Conservation (phyloP, 2,113 vertebrate species). For the Lophura nycthemera region DNA sequence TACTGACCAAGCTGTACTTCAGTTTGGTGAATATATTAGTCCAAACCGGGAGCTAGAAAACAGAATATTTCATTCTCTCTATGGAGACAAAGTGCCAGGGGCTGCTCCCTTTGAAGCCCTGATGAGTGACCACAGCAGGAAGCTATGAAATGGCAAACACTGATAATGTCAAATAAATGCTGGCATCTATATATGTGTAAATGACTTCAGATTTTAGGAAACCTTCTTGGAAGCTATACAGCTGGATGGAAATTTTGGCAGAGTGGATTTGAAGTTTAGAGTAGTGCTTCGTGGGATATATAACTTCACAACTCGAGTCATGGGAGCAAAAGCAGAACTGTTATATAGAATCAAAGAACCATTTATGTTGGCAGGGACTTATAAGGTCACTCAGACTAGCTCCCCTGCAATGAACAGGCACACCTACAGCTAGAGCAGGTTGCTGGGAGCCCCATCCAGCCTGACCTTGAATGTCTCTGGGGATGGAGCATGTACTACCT, state of each 20-base stretch:
- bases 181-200: fast-evolving
- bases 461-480: too few species aligned
- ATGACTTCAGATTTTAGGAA: neutral
- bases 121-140: neutral
- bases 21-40: fast-evolving
- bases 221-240: neutral
- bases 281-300: neutral
- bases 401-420: too few species aligned
- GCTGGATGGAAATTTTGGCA: neutral
- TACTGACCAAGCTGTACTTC: neutral
- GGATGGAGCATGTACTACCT: too few species aligned
- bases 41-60: neutral
- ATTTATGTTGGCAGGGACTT: too few species aligned
- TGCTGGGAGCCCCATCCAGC: too few species aligned
- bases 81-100: neutral
- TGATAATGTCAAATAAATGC: fast-evolving
- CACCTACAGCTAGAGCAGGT: too few species aligned
- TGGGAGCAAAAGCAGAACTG: neutral
- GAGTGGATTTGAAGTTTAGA: neutral
- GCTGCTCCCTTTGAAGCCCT: neutral
- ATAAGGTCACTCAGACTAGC: too few species aligned
- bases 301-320: neutral
- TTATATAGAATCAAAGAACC: neutral
- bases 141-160: neutral
- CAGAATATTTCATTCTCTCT: neutral